A percentile compares a stretch with the other conserved stretches of the same genome.
Evolutionary conservation across 1,140 invertebrate species (phyloP).

Genomic region (Zaprionus africanus): DNA sequence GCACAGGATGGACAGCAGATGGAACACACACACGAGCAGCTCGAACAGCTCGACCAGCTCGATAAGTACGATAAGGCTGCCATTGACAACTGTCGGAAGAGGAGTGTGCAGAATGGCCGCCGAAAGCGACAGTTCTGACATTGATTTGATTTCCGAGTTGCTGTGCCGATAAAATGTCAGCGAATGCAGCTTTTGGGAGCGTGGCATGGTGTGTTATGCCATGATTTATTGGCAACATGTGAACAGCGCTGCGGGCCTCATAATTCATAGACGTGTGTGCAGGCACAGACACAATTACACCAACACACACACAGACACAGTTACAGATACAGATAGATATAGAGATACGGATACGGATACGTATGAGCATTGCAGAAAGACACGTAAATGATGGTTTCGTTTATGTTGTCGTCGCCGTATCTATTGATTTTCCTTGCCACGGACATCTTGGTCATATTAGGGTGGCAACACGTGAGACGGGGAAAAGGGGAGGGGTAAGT

Average conservation of each 20-base stretch:
- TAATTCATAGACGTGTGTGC: constrained; percentile 16
- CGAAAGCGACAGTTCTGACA: constrained; percentile 51
- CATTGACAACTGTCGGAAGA: constrained; percentile 24
- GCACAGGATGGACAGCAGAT: background rate
- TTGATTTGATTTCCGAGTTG: constrained; percentile 64
- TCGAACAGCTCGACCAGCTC: background rate
- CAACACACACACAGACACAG: background rate
- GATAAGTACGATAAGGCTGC: constrained; percentile 31
- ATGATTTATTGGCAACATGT: constrained; percentile 44
- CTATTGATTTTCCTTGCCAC: constrained; percentile 61
- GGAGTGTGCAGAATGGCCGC: constrained; percentile 2
- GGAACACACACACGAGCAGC: background rate
- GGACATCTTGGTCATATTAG: constrained; percentile 28
- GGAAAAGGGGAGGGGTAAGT: background rate
- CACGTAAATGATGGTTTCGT: constrained; percentile 26
- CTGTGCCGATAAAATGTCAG: constrained; percentile 53
- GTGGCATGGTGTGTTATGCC: constrained; percentile 23
- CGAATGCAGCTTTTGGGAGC: background rate
- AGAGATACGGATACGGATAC: background rate
- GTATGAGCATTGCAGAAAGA: background rate
- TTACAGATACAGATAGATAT: background rate
- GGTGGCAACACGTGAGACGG: background rate
- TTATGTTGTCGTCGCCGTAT: constrained; percentile 27
- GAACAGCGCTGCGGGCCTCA: constrained; percentile 7
- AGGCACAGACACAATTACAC: constrained; percentile 1